Evolutionary conservation across 2,113 vertebrate genomes (phyloP).

Genomic region (Sardina pilchardus): DNA sequence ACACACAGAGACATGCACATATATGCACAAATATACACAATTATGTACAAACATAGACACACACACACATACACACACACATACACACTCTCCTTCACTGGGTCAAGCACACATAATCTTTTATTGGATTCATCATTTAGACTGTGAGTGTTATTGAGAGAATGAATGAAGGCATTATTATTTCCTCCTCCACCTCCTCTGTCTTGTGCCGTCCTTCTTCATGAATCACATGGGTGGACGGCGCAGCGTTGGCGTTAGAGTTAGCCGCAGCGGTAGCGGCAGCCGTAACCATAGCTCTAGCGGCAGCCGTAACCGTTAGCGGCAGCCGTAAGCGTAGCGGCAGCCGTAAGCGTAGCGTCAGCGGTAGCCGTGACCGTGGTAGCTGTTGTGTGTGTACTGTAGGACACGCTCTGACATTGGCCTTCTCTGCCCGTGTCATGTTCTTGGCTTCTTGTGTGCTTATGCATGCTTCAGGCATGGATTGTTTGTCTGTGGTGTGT

Average conservation of each 20-base stretch:
- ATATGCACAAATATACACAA: background rate
- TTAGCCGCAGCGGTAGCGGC: conserved; percentile 31
- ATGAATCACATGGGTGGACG: conserved; percentile 47
- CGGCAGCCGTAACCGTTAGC: too few relatives aligned
- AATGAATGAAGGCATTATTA: conserved; percentile 56
- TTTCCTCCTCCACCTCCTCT: conserved; percentile 42
- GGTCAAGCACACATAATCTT: conserved; percentile 49
- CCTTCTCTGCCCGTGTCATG: too few relatives aligned
- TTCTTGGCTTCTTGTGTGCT: too few relatives aligned
- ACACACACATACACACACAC: background rate
- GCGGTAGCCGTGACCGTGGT: too few relatives aligned
- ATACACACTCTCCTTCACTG: conserved; percentile 44
- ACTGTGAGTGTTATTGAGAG: conserved; percentile 45
- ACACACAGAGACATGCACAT: too few relatives aligned
- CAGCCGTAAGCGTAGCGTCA: too few relatives aligned
- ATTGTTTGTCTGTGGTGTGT: background rate
- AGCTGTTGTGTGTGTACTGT: too few relatives aligned
- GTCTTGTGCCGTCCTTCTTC: background rate
- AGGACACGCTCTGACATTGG: too few relatives aligned
- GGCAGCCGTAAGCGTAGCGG: too few relatives aligned
- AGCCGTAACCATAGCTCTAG: background rate
- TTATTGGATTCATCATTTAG: conserved; percentile 63
- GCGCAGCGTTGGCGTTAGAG: conserved; percentile 55
- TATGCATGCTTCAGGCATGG: background rate
- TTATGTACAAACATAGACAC: background rate